Percentiles rank a stretch among this genome's conserved stretches.
These are phyloP conservation scores for Nycticorax nycticorax DNA, from an alignment of 2,113 vertebrate species.

Conservation along the genomic window DNA sequence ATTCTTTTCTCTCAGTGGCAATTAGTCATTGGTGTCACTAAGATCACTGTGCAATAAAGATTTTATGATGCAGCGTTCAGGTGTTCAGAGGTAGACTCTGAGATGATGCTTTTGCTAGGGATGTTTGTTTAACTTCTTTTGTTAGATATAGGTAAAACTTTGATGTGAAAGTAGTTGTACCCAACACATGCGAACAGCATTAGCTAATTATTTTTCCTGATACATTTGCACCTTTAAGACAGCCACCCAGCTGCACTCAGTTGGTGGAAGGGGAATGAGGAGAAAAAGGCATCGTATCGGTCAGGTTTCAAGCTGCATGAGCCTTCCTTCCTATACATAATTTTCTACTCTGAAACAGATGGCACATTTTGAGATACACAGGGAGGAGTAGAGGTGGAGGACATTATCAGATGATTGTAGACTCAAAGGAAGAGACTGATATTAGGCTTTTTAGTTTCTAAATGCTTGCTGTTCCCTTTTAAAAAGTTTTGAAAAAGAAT, in stretches of 20 bases:
- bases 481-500: neutral
- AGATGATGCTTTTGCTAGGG: neutral
- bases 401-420: neutral
- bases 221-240: neutral
- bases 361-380: rapidly evolving
- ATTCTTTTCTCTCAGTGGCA: neutral
- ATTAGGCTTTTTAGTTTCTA: neutral
- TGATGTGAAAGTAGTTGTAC: neutral
- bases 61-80: neutral
- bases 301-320: neutral
- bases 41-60: neutral
- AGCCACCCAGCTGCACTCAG: neutral
- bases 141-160: neutral
- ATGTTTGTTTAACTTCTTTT: neutral
- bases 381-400: neutral
- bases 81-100: neutral
- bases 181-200: neutral
- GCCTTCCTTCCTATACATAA: rapidly evolving
- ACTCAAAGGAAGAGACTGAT: neutral
- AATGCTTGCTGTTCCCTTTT: neutral
- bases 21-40: neutral
- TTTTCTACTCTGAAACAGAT: neutral
- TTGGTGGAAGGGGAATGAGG: neutral
- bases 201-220: neutral
- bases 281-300: rapidly evolving